Evolutionary conservation across 2,797 vertebrate species (phyloP).

Genomic region (Oceanodroma leucorhoa): DNA sequence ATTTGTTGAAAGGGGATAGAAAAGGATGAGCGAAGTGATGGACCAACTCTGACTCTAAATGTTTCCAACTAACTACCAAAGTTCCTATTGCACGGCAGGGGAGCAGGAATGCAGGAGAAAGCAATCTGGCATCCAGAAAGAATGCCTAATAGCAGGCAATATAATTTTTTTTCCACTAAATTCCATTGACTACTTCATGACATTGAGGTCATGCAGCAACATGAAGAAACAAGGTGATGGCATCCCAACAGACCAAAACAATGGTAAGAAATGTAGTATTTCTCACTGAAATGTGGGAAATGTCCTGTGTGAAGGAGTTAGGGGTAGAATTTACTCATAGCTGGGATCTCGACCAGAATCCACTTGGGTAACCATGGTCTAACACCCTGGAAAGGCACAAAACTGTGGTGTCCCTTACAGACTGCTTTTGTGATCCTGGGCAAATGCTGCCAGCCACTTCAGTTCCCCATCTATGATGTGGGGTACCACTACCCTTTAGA

Average conservation of each 20-base stretch:
- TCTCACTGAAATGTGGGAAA: neutral
- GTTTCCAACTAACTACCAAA: neutral
- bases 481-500: neutral
- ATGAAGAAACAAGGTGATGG: neutral
- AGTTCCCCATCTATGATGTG: neutral
- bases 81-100: neutral
- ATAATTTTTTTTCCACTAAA: neutral
- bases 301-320: neutral
- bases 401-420: neutral
- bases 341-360: neutral
- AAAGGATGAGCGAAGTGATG: neutral
- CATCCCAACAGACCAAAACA: neutral
- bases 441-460: neutral
- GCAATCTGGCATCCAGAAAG: neutral
- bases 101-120: neutral
- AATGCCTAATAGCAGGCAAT: neutral
- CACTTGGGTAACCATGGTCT: rapidly evolving
- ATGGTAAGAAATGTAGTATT: neutral
- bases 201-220: neutral
- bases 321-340: neutral
- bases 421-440: neutral
- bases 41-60: neutral
- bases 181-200: neutral
- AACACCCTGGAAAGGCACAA: neutral
- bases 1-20: neutral